phyloP scores from a whole-genome alignment of 2,113 vertebrate genomes.

The Benthochromis sp. region DNA sequence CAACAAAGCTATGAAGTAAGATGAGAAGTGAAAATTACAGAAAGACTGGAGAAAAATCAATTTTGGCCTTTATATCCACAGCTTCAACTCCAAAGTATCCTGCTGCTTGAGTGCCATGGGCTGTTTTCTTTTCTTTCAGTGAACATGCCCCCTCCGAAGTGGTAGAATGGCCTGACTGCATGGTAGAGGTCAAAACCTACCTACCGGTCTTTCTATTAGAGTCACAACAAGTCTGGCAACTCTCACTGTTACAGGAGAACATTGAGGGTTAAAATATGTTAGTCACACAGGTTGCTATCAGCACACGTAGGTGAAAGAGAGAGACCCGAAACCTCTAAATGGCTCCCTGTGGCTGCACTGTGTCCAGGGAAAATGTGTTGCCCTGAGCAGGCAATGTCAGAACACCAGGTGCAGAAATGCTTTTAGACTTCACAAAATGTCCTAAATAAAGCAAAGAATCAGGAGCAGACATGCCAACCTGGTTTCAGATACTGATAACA shows the following conservation, averaged over 20 bases:
- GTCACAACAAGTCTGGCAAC: background rate
- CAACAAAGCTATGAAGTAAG: background rate
- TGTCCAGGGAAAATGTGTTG: constrained; percentile 7
- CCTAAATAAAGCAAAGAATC: background rate
- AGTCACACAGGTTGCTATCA: background rate
- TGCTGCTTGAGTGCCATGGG: constrained; percentile 60
- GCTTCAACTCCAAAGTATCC: constrained; percentile 50
- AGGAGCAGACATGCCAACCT: background rate
- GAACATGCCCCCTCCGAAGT: constrained; percentile 53
- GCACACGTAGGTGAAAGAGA: background rate
- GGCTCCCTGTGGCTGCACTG: constrained; percentile 16
- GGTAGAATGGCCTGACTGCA: constrained; percentile 56
- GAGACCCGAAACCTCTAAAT: background rate
- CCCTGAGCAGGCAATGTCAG: background rate
- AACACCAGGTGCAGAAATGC: background rate
- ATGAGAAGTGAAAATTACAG: constrained; percentile 15
- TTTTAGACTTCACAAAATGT: background rate
- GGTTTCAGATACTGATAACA: background rate
- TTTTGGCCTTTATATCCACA: constrained; percentile 58
- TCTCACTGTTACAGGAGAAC: background rate
- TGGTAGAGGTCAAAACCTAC: constrained; percentile 51
- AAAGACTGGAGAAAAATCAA: constrained; percentile 51
- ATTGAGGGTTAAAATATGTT: background rate
- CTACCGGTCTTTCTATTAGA: constrained; percentile 7
- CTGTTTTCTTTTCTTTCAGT: constrained; percentile 46